Evolutionary conservation across 2,113 vertebrate species (phyloP).

Genomic region (Propithecus coquereli): DNA sequence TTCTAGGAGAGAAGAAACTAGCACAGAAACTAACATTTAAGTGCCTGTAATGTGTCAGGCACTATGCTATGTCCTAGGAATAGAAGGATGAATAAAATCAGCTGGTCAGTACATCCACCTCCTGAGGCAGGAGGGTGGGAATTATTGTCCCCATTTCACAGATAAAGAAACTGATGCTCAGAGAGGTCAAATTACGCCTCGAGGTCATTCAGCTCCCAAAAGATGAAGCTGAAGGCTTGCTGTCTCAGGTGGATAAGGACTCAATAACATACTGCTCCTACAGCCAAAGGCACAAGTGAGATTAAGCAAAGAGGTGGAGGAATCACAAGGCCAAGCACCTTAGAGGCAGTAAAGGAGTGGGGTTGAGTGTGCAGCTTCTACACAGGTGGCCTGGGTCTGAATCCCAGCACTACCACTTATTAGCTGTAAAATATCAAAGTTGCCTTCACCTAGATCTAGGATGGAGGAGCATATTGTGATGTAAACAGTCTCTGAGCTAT

Average conservation of each 20-base stretch:
- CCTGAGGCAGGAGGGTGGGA: neutral
- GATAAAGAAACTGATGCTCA: neutral
- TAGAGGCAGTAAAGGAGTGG: neutral
- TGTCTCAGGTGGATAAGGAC: neutral
- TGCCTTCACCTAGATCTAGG: neutral
- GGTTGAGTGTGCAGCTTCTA: too few species aligned
- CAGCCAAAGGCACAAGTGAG: neutral
- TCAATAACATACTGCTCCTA: neutral
- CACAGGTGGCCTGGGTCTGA: neutral
- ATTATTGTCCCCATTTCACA: neutral
- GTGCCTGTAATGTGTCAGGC: neutral
- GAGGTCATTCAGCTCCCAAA: neutral
- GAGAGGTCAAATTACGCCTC: slow-evolving; percentile 29
- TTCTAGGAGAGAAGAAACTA: neutral
- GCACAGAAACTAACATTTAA: neutral
- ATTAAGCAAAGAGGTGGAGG: neutral
- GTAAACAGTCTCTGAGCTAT: neutral
- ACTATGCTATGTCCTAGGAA: neutral
- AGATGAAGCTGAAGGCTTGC: neutral
- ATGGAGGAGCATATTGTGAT: neutral
- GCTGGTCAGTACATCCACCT: neutral
- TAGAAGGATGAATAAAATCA: neutral
- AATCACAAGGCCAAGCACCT: neutral
- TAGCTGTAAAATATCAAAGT: neutral
- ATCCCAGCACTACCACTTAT: neutral